Evolutionary conservation across 2,797 vertebrate species (phyloP), one percentile per base, ranked within the genome.

Genomic region (Salmo trutta): DNA sequence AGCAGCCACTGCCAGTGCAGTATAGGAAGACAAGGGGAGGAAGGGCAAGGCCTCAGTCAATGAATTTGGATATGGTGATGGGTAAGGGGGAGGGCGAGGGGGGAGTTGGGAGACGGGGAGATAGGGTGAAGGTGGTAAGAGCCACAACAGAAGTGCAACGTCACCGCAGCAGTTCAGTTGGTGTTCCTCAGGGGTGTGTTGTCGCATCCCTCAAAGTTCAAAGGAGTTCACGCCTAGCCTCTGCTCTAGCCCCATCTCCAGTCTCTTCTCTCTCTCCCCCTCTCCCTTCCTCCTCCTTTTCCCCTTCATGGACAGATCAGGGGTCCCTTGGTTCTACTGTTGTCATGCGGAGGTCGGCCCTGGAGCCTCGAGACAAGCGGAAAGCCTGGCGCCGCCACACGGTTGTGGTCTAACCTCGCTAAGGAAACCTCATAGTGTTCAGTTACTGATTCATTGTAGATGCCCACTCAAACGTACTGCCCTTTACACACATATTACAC

Each of bases 341-440:
- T 0, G 95, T 96, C 82, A 77, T 92, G 84, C 93, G 95, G 81
- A 93, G 90, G 2, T 92, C 94, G 27, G 84, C 93, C 2, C 90
- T 93, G 0, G 94, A 94, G 76, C 93, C 92, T 0, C 90, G 91
- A 47, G 92, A 96, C 80, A 95, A 91, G 85, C 95, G 93, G 27
- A 95, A 93, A 88, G 94, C 93, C 65, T 96, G 95, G 95, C 93
- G 96, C 0, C 95, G 95, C 16, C 96, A 98, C 91, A 97, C 97
- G 0, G 95, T 97, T 67, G 91, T 97, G 64, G 95, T 97, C 80
- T 93, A 84, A 87, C 29, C 41, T 31, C 92, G 91, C 80, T 92
- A 83, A 93, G 41, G 6, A n/a, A 59, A 59, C n/a, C n/a, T 59
- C 19, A n/a, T 7, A 8, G 56, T 59, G 56, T 59, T 31, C 1